phyloP scores from a whole-genome alignment of 2,113 vertebrate species.

The Macquaria ambigua region DNA sequence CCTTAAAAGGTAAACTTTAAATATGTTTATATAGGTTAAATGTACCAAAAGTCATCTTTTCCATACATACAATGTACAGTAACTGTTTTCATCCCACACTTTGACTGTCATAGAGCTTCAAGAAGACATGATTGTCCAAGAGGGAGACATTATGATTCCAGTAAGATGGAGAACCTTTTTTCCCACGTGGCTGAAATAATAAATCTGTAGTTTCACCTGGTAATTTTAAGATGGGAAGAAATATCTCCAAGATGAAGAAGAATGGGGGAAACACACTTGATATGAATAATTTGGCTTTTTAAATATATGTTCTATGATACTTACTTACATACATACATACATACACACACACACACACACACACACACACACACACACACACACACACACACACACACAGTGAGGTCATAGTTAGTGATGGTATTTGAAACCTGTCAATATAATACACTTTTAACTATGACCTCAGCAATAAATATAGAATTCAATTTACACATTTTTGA shows the following conservation, averaged over 20 bases:
- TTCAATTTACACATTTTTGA: no score
- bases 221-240: neutral
- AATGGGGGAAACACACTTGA: neutral
- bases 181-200: neutral
- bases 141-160: slow-evolving; percentile 62
- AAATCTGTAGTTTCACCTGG: neutral
- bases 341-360: no score
- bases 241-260: no score
- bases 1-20: slow-evolving; percentile 42
- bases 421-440: no score
- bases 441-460: no score
- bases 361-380: no score
- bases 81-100: no score
- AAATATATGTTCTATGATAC: neutral
- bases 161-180: slow-evolving; percentile 25
- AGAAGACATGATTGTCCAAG: neutral
- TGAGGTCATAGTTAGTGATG: no score
- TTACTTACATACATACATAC: no score
- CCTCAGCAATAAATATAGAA: no score
- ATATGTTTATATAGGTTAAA: neutral
- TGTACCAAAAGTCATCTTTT: neutral
- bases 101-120: slow-evolving; percentile 25
- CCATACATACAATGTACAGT: no score
- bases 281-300: neutral
- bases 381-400: no score